Base-by-base conservation (phyloP, 2,113 vertebrate species). In the Perccottus glenii region DNA sequence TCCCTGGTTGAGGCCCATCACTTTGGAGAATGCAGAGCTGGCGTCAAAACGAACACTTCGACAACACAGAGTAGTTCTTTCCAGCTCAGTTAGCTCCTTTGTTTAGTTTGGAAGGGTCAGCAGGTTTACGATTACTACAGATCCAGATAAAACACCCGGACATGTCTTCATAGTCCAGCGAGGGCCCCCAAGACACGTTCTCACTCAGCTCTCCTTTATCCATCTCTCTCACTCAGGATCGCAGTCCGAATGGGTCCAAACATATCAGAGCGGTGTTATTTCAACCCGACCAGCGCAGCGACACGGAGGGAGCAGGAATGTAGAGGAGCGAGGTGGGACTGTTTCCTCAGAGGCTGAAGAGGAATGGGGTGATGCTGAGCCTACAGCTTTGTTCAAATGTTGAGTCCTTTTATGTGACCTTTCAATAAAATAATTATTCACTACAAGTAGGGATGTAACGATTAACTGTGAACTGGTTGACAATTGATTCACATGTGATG, bases 211-310 rank as follows among this genome's bases (percentile, higher is more conserved):
- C 83, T 48, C 73, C 77, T 75, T 75, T 64, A 75, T 82, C 76
- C 80, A 81, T 47, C 70, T 81, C 70, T 78, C 70, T 73, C 75
- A 75, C 82, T 76, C 60, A 75, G 77, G 82, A 78, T 57, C 36
- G 63, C 62, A 58, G 77, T 67, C 60, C 80, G 73, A 81, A 71
- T 62, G 84, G 51, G 66, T 87, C 90, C 86, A 90, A 91, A 71
- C 79, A 88, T 88, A 90, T 88, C 83, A 89, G 50, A 69, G 62
- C 50, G 47, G 0, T 88, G 86, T 88, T 89, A 82, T 87, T 88
- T 71, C 81, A 90, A 81, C 73, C 78, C 70, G 70, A 79, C 67
- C 79, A 70, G 77, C 12, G 52, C 56, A 66, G 74, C 2, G 38
- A 64, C 80, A 67, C 73, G 65, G 48, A 56, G 64, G 66, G 19